Base-by-base conservation (phyloP, 2,113 vertebrate species). In the Carettochelys insculpta region DNA sequence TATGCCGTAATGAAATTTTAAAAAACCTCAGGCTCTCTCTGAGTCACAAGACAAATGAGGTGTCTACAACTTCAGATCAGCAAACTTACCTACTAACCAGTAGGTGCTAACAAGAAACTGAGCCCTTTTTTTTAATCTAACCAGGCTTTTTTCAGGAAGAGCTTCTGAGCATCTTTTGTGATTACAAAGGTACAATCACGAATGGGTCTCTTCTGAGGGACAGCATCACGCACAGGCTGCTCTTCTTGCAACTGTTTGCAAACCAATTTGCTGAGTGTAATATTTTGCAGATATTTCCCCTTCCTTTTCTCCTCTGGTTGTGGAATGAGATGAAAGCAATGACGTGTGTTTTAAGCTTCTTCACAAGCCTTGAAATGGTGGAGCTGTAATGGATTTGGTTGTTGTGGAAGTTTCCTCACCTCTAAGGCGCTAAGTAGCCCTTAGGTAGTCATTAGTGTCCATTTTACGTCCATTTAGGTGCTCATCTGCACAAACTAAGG, bases 211-310 rank as follows among this genome's bases (percentile, higher is more conserved):
- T 20, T 77, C 86, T 45, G 48, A 52, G 77, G 71, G 87, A 86
- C 80, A 51, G 77, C 58, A 87, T 71, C 86, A 61, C 92, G 86
- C 91, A 77, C 94, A 93, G 50, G 90, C 88, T 52, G 83, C 58
- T 89, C 91, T 80, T 86, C 77, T 16, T 54, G 71, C 88, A 92
- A 50, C 27, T 11, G 80, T 20, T 25, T 78, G 85, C 61, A 94
- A 86, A 48, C 83, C 56, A 51, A 82, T 75, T 82, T 73, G 51
- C 53, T 92, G 4, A 82, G 68, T 6, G 11, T 68, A 31, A 31
- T 68, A 51, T 91, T 92, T 61, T 87, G 92, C 78, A 45, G 85
- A 68, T 34, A 11, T 53, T 81, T 77, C 27, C 91, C 86, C 84
- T 73, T 22, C 88, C 73, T 3, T 41, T 54, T 73, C 47, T 77